Base-by-base conservation (phyloP, 1,140 invertebrate genomes). In the Trichonephila clavata region DNA sequence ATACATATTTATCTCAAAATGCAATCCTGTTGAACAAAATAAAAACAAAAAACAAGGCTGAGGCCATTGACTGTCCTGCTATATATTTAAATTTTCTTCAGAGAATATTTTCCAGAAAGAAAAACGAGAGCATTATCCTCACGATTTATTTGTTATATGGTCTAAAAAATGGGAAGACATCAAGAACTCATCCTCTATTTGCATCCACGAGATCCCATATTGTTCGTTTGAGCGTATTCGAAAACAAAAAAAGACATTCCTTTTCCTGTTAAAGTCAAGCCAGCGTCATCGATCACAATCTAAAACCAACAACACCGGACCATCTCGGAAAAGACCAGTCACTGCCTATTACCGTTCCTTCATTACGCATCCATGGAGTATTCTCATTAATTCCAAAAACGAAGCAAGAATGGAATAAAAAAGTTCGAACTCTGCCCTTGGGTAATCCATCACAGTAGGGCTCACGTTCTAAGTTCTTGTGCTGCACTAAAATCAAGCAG, bases 361-460 rank as follows among this genome's bases (percentile, higher is more conserved):
- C 59, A 86, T 86, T 86, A 60, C 57, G 84, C 84, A 86, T 86
- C 84, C 59, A 86, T 27, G 18, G 84, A 60, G 27, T n/a, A 20
- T 59, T 8, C 43, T 86, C 84, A 61, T 86, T 86, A 86, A 86
- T 86, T 86, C 84, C 27, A 61, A 60, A 86, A 86, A 86, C 57
- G n/a, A 83, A 83, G 18, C 10, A 27, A 20, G 50, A 50, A 50
- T 7, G 50, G 50, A 50, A 50, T 10, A 50, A 50, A 50, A 50
- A 50, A 50, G 7, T 50, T 50, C 80, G 80, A 83, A 43, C 80
- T 83, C 80, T 83, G 43, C 39, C 59, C 84, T 20, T 20, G 4
- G 8, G 18, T 60, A 63, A 86, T 86, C 84, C 84, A 86, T 86
- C 84, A 86, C 59, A 6, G 71, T 39, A 39, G 7, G 27, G 32